Evolutionary conservation across 92 coral and sea anemone species (phyloP).

Genomic region (Bergia puertoricense): DNA sequence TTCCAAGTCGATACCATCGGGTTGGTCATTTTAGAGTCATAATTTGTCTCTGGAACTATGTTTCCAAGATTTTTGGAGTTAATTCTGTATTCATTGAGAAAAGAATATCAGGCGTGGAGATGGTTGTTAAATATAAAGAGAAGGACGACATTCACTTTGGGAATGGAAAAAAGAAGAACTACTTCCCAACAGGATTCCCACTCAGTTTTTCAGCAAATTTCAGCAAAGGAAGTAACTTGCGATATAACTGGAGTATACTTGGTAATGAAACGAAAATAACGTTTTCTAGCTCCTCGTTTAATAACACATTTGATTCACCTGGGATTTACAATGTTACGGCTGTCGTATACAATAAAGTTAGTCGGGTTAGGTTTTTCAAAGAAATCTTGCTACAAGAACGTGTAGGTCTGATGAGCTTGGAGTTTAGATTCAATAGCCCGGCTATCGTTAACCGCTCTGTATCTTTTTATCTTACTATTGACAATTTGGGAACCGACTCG

Average conservation of each 20-base stretch:
- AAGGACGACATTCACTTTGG: constrained; percentile 33
- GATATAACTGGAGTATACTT: constrained; percentile 43
- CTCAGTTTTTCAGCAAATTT: constrained; percentile 33
- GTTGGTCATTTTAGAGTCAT: not conserved
- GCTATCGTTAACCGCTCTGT: constrained; percentile 49
- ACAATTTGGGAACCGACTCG: constrained; percentile 53
- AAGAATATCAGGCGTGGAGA: constrained; percentile 32
- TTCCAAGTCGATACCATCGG: not conserved
- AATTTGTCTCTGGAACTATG: constrained; percentile 5
- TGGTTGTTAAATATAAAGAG: constrained; percentile 35
- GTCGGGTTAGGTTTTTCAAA: constrained; percentile 24
- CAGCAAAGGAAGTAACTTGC: constrained; percentile 35
- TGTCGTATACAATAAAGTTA: constrained; percentile 54
- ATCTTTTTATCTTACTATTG: constrained; percentile 44
- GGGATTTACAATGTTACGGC: constrained; percentile 43
- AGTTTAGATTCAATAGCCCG: constrained; percentile 44
- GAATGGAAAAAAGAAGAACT: constrained; percentile 45
- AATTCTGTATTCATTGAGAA: not conserved
- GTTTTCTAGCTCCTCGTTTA: not conserved
- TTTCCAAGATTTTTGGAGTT: not conserved
- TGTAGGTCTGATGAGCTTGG: constrained; percentile 29
- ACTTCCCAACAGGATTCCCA: constrained; percentile 57
- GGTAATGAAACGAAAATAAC: not conserved
- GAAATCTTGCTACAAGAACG: constrained; percentile 51
- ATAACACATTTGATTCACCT: constrained; percentile 17